phyloP scores from a whole-genome alignment of 2,888 invertebrate species.

The Drosophila pegasa region DNA sequence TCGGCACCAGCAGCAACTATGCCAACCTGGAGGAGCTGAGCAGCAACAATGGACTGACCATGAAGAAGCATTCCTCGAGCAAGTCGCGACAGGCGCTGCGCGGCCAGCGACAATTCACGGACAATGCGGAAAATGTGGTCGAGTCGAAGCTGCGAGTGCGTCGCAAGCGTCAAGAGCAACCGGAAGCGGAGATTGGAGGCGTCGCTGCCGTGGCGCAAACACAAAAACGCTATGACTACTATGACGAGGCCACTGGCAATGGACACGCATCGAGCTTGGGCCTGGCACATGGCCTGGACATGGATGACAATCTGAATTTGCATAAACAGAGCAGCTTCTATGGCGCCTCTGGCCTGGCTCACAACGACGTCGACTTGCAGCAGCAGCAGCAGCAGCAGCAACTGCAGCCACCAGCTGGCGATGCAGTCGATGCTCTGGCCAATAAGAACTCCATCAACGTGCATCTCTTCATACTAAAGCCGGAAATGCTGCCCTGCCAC shows the following conservation, averaged over 20 bases:
- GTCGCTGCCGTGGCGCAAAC: slow-evolving; percentile 60
- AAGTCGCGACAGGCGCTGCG: slow-evolving; percentile 73
- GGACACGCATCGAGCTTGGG: slow-evolving; percentile 55
- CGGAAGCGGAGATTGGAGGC: slow-evolving; percentile 34
- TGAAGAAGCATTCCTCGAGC: slow-evolving; percentile 54
- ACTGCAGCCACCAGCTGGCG: slow-evolving; percentile 39
- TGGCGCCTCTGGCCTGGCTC: slow-evolving; percentile 38
- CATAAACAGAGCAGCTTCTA: slow-evolving; percentile 72
- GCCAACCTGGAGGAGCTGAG: slow-evolving; percentile 61
- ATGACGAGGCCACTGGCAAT: slow-evolving; percentile 55
- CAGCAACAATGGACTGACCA: slow-evolving; percentile 31
- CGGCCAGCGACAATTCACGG: slow-evolving; percentile 72
- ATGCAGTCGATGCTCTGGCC: slow-evolving; percentile 61
- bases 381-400: slow-evolving; percentile 35
- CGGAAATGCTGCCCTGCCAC: slow-evolving; percentile 87
- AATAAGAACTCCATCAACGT: slow-evolving; percentile 68
- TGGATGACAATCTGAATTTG: slow-evolving; percentile 80
- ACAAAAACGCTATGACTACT: slow-evolving; percentile 74
- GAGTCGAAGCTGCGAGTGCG: slow-evolving; percentile 63
- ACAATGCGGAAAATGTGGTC: slow-evolving; percentile 57
- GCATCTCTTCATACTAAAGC: slow-evolving; percentile 86
- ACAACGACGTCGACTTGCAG: slow-evolving; percentile 68
- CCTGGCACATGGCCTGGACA: slow-evolving; percentile 44
- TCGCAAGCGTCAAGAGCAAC: slow-evolving; percentile 49
- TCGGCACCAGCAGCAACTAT: slow-evolving; percentile 57